Percentiles rank a stretch among this genome's conserved stretches.
phyloP scores from a whole-genome alignment of 2,888 invertebrate genomes.

The Andrena haemorrhoa region DNA sequence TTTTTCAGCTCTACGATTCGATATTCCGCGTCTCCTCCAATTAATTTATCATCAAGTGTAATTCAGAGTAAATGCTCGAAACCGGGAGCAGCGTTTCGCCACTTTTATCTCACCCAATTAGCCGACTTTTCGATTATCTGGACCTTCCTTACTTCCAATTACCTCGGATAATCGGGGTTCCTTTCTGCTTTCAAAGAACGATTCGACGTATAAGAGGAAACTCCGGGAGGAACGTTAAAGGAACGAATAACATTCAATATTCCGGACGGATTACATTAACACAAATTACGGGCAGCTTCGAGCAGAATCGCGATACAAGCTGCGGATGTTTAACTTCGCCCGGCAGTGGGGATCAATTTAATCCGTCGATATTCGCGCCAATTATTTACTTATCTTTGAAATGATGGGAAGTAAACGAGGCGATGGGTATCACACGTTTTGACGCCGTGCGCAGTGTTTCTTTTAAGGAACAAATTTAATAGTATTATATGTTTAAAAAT shows the following conservation, averaged over 20 bases:
- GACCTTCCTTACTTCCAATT: conserved; percentile 37
- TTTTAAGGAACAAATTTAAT: not conserved
- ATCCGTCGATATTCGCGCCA: conserved; percentile 4
- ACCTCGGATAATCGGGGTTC: conserved; percentile 42
- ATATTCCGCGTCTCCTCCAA: not conserved
- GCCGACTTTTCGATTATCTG: conserved; percentile 46
- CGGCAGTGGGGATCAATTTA: not conserved
- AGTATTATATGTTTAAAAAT: too few species aligned
- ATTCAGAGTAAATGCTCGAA: conserved; percentile 38
- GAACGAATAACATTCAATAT: conserved; percentile 44
- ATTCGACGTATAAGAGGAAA: conserved; percentile 14
- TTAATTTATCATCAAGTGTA: conserved; percentile 39
- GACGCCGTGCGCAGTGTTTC: not conserved
- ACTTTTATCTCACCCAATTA: conserved; percentile 53
- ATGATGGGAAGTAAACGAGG: not conserved
- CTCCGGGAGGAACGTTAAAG: conserved; percentile 12
- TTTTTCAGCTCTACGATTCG: not conserved
- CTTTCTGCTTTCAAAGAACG: conserved; percentile 5
- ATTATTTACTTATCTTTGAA: not conserved
- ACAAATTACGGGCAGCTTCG: conserved; percentile 30
- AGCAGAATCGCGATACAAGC: not conserved
- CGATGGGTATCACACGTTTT: not conserved
- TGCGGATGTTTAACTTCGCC: not conserved
- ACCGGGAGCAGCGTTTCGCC: conserved; percentile 14
- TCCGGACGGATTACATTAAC: conserved; percentile 34